Evolutionary conservation across 2,888 invertebrate genomes (phyloP).

Genomic region (Digitonthophagus gazella): DNA sequence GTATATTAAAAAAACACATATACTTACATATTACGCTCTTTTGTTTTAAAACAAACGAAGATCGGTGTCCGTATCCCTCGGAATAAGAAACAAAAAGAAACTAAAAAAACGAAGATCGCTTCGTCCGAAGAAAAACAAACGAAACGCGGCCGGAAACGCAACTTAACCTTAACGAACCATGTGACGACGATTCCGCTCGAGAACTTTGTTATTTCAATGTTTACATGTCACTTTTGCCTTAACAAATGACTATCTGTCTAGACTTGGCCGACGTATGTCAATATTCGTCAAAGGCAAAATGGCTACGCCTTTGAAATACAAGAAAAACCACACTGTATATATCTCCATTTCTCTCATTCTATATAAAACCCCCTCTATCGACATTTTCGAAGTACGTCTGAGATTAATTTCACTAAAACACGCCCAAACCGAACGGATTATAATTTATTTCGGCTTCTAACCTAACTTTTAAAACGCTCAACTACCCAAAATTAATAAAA

Average conservation of each 20-base stretch:
- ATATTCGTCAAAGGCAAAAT: constrained; percentile 73
- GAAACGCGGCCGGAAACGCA: neutral
- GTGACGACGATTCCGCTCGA: neutral
- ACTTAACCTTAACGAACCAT: neutral
- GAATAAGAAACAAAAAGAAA: neutral
- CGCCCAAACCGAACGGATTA: no score
- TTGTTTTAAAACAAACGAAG: neutral
- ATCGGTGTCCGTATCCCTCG: neutral
- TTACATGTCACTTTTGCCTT: constrained; percentile 53
- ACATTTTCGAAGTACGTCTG: no score
- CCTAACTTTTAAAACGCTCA: no score
- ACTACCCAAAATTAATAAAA: no score
- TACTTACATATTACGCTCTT: constrained; percentile 7
- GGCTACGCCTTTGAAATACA: constrained; percentile 61
- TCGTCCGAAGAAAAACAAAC: neutral
- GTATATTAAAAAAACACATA: no score
- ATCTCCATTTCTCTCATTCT: constrained; percentile 7
- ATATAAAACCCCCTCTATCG: no score
- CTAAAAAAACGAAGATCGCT: neutral
- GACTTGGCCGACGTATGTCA: constrained; percentile 61
- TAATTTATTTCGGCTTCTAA: no score
- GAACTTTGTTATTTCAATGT: constrained; percentile 38
- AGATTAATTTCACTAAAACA: no score
- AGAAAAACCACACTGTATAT: constrained; percentile 32
- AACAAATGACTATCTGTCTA: constrained; percentile 56